A percentile compares a stretch with the other conserved stretches of the same genome.
Conservation (phyloP, 2,888 invertebrate genomes). For the Plutella xylostella region DNA sequence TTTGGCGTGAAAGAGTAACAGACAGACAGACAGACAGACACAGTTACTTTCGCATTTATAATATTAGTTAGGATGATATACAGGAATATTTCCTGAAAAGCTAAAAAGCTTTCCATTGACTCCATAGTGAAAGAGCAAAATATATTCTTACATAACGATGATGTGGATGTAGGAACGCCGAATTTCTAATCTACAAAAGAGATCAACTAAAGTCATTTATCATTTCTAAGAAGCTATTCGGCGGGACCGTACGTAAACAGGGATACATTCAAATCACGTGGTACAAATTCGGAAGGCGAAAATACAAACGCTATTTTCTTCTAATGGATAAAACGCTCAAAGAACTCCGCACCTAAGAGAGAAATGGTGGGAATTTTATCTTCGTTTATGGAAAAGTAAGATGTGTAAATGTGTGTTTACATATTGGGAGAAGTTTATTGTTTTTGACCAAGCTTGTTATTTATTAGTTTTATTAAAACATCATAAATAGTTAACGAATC, state of each 20-base stretch:
- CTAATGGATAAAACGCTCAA: not conserved
- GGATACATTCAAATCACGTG: not conserved
- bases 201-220: constrained; percentile 33
- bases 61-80: too few relatives aligned
- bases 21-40: too few relatives aligned
- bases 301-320: not conserved
- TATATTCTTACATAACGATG: constrained; percentile 2
- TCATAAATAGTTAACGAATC: too few relatives aligned
- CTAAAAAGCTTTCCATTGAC: constrained; percentile 1
- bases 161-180: constrained; percentile 11
- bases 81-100: not conserved
- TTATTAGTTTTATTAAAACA: too few relatives aligned
- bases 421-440: too few relatives aligned
- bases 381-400: too few relatives aligned
- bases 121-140: not conserved
- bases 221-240: constrained; percentile 27
- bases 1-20: too few relatives aligned
- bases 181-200: constrained; percentile 20
- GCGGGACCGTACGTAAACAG: not conserved
- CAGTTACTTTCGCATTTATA: too few relatives aligned
- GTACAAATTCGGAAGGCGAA: not conserved
- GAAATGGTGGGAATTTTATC: too few relatives aligned
- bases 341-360: too few relatives aligned
- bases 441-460: too few relatives aligned
- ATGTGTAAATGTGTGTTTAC: too few relatives aligned